These are phyloP conservation scores for Ceyx margarethae DNA, from an alignment of 2,113 vertebrate species.

Conservation along the genomic window DNA sequence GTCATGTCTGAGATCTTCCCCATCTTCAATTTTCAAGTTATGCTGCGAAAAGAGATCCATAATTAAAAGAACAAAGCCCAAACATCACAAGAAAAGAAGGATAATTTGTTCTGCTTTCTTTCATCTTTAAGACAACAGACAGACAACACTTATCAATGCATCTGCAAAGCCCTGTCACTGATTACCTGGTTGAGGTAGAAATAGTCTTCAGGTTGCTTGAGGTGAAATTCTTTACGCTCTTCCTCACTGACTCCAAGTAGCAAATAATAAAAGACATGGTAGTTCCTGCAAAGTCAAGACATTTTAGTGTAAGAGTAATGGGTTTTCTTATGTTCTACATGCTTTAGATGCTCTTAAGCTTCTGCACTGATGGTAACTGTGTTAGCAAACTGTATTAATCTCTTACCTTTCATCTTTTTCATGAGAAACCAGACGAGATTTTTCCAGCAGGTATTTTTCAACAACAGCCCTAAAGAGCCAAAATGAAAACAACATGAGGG, in stretches of 20 bases:
- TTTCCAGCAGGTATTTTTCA: conserved; percentile 98
- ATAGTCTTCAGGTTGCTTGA: conserved; percentile 94
- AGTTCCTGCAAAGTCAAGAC: conserved; percentile 82
- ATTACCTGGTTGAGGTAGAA: conserved; percentile 99
- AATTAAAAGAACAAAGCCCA: background rate
- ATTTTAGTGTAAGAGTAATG: background rate
- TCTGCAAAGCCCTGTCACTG: background rate
- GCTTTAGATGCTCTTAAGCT: background rate
- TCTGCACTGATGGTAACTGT: background rate
- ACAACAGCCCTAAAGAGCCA: conserved; percentile 86
- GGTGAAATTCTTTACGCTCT: conserved; percentile 90
- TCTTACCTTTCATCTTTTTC: conserved; percentile 95
- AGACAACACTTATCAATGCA: background rate
- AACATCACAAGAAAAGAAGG: background rate
- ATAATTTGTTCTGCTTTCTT: background rate
- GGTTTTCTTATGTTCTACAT: background rate
- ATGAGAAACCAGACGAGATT: conserved; percentile 94
- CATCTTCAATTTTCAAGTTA: conserved; percentile 98
- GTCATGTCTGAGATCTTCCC: conserved; percentile 92
- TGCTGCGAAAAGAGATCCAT: conserved; percentile 71
- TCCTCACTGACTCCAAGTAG: conserved; percentile 89
- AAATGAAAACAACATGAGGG: background rate
- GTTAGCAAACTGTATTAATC: background rate
- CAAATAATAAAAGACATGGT: conserved; percentile 98
- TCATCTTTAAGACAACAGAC: background rate